phyloP scores from a whole-genome alignment of 2,113 vertebrate species.

The Psilopsiagon aymara region DNA sequence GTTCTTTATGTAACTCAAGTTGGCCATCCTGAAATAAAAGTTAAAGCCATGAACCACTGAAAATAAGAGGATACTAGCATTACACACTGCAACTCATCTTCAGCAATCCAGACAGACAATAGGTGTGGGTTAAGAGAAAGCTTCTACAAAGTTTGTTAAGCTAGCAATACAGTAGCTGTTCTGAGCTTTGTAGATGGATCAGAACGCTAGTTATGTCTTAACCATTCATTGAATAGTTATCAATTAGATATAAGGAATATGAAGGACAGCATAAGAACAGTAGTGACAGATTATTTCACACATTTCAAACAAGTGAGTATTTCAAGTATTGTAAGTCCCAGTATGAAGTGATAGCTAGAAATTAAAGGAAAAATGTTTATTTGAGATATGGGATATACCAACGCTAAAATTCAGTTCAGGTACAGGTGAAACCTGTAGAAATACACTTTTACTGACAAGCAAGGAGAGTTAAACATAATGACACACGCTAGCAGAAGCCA shows the following conservation, averaged over 20 bases:
- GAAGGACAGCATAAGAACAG: not conserved
- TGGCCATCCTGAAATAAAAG: conserved; percentile 88
- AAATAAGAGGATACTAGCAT: not conserved
- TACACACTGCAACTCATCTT: not conserved
- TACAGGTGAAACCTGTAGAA: not conserved
- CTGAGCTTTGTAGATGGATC: not conserved
- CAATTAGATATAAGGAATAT: not conserved
- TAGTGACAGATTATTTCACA: not conserved
- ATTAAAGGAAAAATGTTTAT: not conserved
- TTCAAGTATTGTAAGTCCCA: not conserved
- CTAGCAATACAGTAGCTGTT: not conserved
- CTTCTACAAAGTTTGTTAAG: not conserved
- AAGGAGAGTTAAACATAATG: not conserved
- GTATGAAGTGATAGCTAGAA: not conserved
- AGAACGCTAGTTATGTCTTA: not conserved
- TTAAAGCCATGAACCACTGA: not conserved
- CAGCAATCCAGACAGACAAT: not conserved
- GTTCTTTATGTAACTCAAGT: conserved; percentile 96
- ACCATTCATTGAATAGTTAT: not conserved
- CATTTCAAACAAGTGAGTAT: not conserved
- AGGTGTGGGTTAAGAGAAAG: not conserved
- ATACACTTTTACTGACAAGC: not conserved
- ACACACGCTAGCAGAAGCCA: not conserved
- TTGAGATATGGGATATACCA: not conserved
- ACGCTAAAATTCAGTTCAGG: not conserved